These are phyloP conservation scores for Dryobota labecula DNA, from an alignment of 2,888 invertebrate genomes.

Conservation along the genomic window DNA sequence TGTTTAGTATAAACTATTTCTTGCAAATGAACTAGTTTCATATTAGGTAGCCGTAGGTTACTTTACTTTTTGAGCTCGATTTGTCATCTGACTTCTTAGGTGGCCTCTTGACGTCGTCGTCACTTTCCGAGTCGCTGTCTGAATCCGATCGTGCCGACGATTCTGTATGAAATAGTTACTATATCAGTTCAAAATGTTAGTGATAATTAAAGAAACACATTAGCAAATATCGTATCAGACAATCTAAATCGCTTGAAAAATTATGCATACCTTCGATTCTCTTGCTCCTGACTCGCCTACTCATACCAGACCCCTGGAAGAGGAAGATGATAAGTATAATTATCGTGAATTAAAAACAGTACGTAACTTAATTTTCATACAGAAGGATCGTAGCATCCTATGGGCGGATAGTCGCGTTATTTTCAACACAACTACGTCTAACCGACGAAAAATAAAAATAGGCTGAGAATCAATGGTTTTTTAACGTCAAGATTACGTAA, in stretches of 20 bases:
- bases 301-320: constrained; percentile 88
- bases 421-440: neutral
- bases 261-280: constrained; percentile 81
- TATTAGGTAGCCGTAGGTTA: neutral
- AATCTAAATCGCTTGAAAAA: neutral
- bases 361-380: neutral
- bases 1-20: constrained; percentile 2
- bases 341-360: constrained; percentile 4
- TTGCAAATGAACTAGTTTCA: neutral
- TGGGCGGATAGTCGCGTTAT: neutral
- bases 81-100: constrained; percentile 85
- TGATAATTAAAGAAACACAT: neutral
- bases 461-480: too few relatives aligned
- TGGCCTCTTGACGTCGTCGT: constrained; percentile 84
- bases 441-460: too few relatives aligned
- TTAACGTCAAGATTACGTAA: too few relatives aligned
- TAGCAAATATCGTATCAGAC: neutral
- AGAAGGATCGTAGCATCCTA: neutral
- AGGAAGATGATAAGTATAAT: neutral
- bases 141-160: constrained; percentile 86
- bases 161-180: constrained; percentile 71
- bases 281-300: constrained; percentile 82
- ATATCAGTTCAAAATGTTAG: neutral
- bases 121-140: constrained; percentile 90
- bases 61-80: constrained; percentile 78